Conservation (phyloP, 2,113 vertebrate genomes). For the Ornithorhynchus anatinus region DNA sequence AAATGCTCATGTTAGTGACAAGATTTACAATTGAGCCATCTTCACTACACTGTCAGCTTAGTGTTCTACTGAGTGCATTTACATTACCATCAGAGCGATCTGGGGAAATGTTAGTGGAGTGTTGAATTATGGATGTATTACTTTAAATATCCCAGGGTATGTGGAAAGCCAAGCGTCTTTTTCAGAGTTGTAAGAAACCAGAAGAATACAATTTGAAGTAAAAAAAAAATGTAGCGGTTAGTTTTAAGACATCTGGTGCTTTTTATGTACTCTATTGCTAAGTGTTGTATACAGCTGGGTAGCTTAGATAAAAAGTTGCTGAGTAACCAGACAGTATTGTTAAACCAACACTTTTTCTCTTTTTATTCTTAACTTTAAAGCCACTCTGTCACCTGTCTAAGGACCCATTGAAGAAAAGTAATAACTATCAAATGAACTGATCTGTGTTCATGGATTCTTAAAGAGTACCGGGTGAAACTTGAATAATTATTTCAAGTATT, state of each 20-base stretch:
- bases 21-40: background rate
- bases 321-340: background rate
- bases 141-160: constrained; percentile 11
- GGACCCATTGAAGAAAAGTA: too few relatives aligned
- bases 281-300: too few relatives aligned
- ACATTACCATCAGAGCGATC: background rate
- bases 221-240: constrained; percentile 12
- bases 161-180: constrained; percentile 9
- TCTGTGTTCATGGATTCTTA: too few relatives aligned
- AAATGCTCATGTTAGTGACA: constrained; percentile 31
- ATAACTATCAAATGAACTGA: too few relatives aligned
- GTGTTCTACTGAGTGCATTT: background rate
- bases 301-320: background rate
- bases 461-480: too few relatives aligned
- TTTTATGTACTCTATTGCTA: constrained; percentile 20
- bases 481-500: too few relatives aligned
- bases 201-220: background rate
- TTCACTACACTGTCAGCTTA: background rate
- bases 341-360: constrained; percentile 37
- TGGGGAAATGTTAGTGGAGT: background rate
- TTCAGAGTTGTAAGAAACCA: constrained; percentile 18
- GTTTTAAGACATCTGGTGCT: constrained; percentile 12
- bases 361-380: constrained; percentile 74
- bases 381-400: constrained; percentile 68
- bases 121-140: background rate